These are phyloP conservation scores for Heliocidaris tuberculata DNA, from an alignment of 35 echinoderm and acorn worm genomes.

Conservation along the genomic window DNA sequence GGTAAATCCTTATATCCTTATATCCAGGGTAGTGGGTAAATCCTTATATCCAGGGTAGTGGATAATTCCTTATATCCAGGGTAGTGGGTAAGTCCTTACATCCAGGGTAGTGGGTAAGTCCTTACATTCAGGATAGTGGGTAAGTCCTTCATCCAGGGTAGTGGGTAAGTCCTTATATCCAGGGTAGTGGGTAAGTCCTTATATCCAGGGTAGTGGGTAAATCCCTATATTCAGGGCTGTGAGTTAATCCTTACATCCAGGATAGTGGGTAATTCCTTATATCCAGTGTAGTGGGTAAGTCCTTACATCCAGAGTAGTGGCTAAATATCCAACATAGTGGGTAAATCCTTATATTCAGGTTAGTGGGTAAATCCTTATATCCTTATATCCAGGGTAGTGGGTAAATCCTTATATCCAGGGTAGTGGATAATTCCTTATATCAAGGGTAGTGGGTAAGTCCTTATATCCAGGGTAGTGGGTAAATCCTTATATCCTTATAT, in stretches of 20 bases:
- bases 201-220: not conserved
- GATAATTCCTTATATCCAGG: not conserved
- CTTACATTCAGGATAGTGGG: not conserved
- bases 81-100: not conserved
- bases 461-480: not conserved
- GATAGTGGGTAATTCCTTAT: not conserved
- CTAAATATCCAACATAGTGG: not conserved
- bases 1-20: not conserved
- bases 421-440: not conserved
- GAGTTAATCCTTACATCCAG: not conserved
- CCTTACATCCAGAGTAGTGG: not conserved
- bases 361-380: not conserved
- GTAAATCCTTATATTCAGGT: not conserved
- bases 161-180: not conserved
- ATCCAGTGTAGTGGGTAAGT: not conserved
- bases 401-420: not conserved
- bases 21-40: not conserved
- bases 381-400: not conserved
- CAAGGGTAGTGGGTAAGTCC: not conserved
- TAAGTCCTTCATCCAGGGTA: not conserved
- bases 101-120: not conserved
- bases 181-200: not conserved
- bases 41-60: not conserved
- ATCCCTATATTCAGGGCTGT: not conserved
- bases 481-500: not conserved